Base-by-base conservation (phyloP, 2,888 invertebrate species). In the Drosophila villosipedis region DNA sequence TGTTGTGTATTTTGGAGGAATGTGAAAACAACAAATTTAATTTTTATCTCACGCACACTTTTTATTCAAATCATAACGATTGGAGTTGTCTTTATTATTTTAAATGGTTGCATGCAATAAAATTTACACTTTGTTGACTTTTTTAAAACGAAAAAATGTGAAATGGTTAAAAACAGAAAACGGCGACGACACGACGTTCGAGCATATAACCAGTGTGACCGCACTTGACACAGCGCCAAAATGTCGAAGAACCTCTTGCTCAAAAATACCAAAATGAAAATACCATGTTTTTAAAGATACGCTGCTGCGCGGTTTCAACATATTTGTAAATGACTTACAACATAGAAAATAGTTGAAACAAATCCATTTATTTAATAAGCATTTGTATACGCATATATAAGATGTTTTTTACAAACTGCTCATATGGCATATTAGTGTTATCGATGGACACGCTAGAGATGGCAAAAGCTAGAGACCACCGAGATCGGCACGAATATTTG, bases 121-220 rank as follows among this genome's bases (percentile, higher is more conserved):
- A 73, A 72, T 64, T 55, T 28, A 72, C 88, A 87, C 88, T 80
- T 66, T 68, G 47, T 81, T 73, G 57, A 65, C 37, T 58, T 76
- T 69, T 64, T 73, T 68, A 65, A 85, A 83, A 86, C 75, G 89
- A 87, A 84, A 82, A 84, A 85, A 72, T 69, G 72, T 80, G 58
- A 83, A 78, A 81, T 78, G 61, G 69, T 77, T 73, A 75, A 83
- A 75, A 83, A 76, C 79, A 74, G 69, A 78, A 82, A 82, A 80
- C 83, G 63, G 73, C 83, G 77, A 74, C 81, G 78, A 75, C 70
- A 68, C 64, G 72, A 78, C 81, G 68, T 62, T 66, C 80, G 77
- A 83, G 68, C 73, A 74, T 69, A 58, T 69, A 64, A 69, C 74
- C 69, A 79, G 65, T 78, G 81, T 79, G 79, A 69, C 79, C 82